These are phyloP conservation scores for Balearica regulorum DNA, from an alignment of 2,797 vertebrate genomes.

Conservation along the genomic window DNA sequence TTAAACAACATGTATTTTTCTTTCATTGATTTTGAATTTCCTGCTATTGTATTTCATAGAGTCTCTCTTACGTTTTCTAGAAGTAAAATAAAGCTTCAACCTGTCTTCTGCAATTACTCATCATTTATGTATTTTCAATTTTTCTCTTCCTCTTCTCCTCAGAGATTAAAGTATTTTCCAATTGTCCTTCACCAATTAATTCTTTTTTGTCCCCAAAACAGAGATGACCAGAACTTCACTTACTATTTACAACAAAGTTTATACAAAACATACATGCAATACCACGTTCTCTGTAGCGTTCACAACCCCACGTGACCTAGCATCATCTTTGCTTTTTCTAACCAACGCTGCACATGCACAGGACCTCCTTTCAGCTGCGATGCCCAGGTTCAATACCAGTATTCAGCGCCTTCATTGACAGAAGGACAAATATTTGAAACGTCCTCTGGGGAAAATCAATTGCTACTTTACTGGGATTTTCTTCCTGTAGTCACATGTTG, in stretches of 20 bases:
- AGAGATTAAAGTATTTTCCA: not conserved
- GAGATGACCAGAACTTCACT: not conserved
- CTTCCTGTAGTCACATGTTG: not conserved
- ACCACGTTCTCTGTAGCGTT: not conserved
- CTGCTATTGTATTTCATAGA: not conserved
- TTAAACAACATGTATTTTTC: not conserved
- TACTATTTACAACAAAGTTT: not conserved
- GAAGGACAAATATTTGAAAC: not conserved
- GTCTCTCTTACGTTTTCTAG: not conserved
- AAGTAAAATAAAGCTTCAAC: not conserved
- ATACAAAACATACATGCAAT: not conserved
- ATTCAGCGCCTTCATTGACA: not conserved
- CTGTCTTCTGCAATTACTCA: not conserved
- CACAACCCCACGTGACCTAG: accelerated
- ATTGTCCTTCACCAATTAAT: not conserved
- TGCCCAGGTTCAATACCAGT: not conserved
- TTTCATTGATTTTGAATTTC: not conserved
- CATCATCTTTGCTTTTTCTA: not conserved
- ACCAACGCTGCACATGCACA: not conserved
- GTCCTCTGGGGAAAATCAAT: not conserved
- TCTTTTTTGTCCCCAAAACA: not conserved
- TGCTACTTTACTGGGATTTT: not conserved
- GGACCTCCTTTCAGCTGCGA: not conserved
- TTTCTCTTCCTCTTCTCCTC: not conserved
- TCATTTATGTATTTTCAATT: not conserved